phyloP scores from a whole-genome alignment of 2,797 vertebrate species.

The Pipistrellus nathusii region DNA sequence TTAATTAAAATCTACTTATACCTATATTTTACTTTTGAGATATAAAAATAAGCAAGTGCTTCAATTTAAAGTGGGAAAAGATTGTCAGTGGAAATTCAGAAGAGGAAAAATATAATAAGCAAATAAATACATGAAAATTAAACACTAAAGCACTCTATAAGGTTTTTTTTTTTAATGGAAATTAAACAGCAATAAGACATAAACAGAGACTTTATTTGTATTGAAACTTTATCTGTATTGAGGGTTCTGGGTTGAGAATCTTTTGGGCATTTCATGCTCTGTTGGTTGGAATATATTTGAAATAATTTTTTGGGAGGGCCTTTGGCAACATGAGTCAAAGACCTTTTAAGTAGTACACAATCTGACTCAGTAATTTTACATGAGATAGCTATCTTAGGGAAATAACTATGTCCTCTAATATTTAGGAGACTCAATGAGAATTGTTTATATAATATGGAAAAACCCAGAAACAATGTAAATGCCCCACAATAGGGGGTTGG shows the following conservation, averaged over 20 bases:
- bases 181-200: not conserved
- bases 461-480: not conserved
- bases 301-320: not conserved
- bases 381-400: not conserved
- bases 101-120: not conserved
- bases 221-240: not conserved
- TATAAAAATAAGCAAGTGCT: not conserved
- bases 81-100: not conserved
- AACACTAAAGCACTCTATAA: not conserved
- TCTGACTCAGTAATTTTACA: not conserved
- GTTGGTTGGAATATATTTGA: not conserved
- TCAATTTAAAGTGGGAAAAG: not conserved
- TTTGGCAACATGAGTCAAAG: constrained; percentile 22
- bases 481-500: not conserved
- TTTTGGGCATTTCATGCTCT: not conserved
- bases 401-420: not conserved
- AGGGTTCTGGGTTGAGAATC: not conserved
- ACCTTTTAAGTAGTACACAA: not conserved
- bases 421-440: not conserved
- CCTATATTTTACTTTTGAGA: not conserved
- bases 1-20: not conserved
- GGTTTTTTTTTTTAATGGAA: not conserved
- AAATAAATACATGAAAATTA: not conserved
- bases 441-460: not conserved
- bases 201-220: not conserved